phyloP scores from a whole-genome alignment of 2,888 invertebrate species.

The Linyphia triangularis region DNA sequence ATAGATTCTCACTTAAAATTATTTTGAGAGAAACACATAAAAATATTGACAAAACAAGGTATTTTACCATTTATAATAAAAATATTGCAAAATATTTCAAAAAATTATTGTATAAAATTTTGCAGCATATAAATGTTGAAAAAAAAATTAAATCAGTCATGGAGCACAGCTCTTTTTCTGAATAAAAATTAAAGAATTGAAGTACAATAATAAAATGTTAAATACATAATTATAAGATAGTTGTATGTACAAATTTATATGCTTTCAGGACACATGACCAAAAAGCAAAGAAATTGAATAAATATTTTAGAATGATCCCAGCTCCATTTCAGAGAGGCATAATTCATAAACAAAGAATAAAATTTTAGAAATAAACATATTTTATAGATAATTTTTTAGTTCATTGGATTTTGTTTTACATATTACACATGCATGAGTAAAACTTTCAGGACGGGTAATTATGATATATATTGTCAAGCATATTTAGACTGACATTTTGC shows the following conservation, averaged over 20 bases:
- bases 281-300: neutral
- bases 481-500: neutral
- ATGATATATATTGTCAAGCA: neutral
- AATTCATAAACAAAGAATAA: neutral
- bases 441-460: neutral
- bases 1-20: no score
- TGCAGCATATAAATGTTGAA: neutral
- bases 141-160: neutral
- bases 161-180: conserved; percentile 13
- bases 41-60: no score
- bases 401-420: neutral
- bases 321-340: neutral
- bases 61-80: no score
- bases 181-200: neutral
- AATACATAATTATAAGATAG: neutral
- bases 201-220: neutral
- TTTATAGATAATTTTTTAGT: neutral
- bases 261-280: neutral
- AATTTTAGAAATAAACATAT: neutral
- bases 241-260: conserved; percentile 19
- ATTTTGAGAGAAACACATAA: no score
- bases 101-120: neutral
- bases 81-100: neutral
- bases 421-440: neutral
- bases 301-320: conserved; percentile 1